Conservation (phyloP, 2,113 vertebrate genomes). For the Carassius carassius region DNA sequence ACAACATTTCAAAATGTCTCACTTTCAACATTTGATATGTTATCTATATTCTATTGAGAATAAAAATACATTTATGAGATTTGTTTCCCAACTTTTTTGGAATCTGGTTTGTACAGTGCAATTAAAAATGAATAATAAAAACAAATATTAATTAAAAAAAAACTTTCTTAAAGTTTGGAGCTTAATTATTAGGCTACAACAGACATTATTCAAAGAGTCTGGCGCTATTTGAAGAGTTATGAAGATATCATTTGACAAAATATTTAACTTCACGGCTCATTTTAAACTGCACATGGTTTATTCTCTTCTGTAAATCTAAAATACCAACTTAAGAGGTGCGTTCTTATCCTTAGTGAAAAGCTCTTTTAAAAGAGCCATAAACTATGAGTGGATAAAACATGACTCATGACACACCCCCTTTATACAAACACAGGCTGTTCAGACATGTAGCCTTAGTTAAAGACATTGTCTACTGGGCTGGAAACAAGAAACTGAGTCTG, state of each 20-base stretch:
- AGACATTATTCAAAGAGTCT: neutral
- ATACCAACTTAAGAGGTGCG: neutral
- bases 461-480: neutral
- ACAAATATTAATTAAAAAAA: too few species aligned
- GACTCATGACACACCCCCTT: conserved; percentile 37
- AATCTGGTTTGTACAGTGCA: too few species aligned
- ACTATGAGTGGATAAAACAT: conserved; percentile 16
- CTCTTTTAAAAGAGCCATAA: conserved; percentile 27
- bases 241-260: neutral
- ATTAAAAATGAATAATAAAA: too few species aligned
- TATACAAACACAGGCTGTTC: conserved; percentile 35
- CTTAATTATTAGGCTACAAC: too few species aligned
- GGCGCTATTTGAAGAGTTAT: neutral
- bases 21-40: too few species aligned
- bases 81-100: too few species aligned
- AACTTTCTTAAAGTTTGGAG: too few species aligned
- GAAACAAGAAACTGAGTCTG: neutral
- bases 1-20: too few species aligned
- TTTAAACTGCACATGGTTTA: neutral
- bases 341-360: neutral
- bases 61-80: too few species aligned
- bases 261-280: neutral
- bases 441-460: conserved; percentile 10
- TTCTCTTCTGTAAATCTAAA: too few species aligned
- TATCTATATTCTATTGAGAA: too few species aligned